Conservation (phyloP, 2,113 vertebrate species). For the Colistium nudipinnis region DNA sequence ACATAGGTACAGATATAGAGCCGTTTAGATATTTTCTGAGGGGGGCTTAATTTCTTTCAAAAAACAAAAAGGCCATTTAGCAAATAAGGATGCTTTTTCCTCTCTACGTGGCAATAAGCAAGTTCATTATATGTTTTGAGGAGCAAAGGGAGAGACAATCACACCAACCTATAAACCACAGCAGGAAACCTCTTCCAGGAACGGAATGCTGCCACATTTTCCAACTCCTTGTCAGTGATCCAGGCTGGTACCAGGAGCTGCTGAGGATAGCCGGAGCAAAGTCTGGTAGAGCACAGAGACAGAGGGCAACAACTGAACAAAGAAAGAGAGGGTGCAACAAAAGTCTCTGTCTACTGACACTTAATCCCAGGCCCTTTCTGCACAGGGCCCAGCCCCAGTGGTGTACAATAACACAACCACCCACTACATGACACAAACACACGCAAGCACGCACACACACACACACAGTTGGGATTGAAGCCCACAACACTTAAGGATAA, state of each 20-base stretch:
- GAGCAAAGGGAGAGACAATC: constrained; percentile 8
- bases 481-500: constrained; percentile 42
- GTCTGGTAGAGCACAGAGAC: constrained; percentile 76
- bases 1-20: not conserved
- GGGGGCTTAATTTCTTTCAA: not conserved
- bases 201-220: constrained; percentile 94
- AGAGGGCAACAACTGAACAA: constrained; percentile 26
- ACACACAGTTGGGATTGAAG: constrained; percentile 27
- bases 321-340: constrained; percentile 39
- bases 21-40: constrained; percentile 7
- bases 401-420: constrained; percentile 60
- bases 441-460: constrained; percentile 16
- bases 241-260: constrained; percentile 94
- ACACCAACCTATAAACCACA: constrained; percentile 92
- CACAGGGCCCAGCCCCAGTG: constrained; percentile 26
- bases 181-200: constrained; percentile 98
- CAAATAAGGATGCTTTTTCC: not conserved
- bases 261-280: constrained; percentile 97
- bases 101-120: not conserved
- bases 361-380: constrained; percentile 62
- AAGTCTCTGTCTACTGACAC: constrained; percentile 61
- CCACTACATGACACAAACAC: constrained; percentile 34
- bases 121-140: constrained; percentile 2
- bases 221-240: constrained; percentile 97
- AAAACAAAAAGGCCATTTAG: constrained; percentile 8